Conservation (phyloP, 2,888 invertebrate species). For the Drosophila nigritarsus region DNA sequence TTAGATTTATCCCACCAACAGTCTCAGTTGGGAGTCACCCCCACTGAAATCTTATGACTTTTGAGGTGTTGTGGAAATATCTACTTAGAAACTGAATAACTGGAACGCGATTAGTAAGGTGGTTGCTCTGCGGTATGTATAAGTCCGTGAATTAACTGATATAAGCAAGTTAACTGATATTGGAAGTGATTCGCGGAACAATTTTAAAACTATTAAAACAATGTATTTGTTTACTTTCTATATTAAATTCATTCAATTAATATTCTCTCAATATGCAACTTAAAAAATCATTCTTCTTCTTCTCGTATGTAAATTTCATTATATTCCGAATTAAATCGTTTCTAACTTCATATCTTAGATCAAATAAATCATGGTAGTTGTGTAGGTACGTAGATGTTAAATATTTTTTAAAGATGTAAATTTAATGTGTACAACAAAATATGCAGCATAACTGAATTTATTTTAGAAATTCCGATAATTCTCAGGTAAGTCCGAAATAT, state of each 20-base stretch:
- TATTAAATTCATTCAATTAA: background rate
- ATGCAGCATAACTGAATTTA: background rate
- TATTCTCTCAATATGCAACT: background rate
- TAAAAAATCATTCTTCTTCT: background rate
- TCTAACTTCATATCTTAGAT: background rate
- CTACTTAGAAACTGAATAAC: constrained; percentile 1
- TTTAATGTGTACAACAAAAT: background rate
- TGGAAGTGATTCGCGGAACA: constrained; percentile 16
- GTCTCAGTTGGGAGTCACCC: too few species aligned
- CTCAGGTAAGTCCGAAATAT: background rate
- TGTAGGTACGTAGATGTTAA: background rate
- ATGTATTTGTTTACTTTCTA: background rate
- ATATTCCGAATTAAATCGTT: background rate
- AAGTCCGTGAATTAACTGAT: constrained; percentile 3
- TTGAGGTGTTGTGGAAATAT: constrained; percentile 11
- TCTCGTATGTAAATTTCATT: background rate
- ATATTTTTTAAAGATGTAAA: background rate
- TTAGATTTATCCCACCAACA: constrained; percentile 19
- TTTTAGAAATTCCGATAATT: background rate
- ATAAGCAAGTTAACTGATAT: constrained; percentile 1
- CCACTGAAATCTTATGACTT: constrained; percentile 16
- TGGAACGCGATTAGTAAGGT: background rate
- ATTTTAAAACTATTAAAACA: background rate
- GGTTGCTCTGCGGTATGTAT: background rate
- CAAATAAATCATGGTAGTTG: background rate